phyloP scores from a whole-genome alignment of 2,888 invertebrate species.

The Nemotelus nigrinus region DNA sequence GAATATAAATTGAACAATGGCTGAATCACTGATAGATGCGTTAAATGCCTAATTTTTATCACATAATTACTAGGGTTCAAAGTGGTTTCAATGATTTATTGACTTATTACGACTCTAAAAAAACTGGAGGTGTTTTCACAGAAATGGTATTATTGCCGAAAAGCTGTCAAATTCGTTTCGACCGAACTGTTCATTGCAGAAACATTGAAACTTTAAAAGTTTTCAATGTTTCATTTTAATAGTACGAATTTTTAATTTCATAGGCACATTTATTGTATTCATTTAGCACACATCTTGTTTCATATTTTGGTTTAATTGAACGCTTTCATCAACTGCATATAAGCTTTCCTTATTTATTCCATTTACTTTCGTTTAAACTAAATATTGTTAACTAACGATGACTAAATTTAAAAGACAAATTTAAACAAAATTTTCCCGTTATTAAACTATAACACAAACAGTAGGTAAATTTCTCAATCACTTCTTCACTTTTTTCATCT shows the following conservation, averaged over 20 bases:
- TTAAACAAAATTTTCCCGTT: slow-evolving; percentile 11
- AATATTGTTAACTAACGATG: background rate
- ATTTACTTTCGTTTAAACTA: slow-evolving; percentile 23
- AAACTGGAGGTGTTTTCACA: no score
- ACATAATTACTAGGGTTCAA: no score
- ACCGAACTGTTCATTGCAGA: no score
- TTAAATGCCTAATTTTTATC: no score
- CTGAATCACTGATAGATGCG: no score
- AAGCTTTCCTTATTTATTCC: background rate
- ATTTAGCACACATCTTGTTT: slow-evolving; percentile 18
- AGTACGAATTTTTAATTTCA: slow-evolving; percentile 11
- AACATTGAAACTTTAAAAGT: no score
- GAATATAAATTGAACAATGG: no score
- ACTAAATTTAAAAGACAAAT: background rate
- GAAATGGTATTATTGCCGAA: no score
- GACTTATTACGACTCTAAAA: no score
- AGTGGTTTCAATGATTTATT: no score
- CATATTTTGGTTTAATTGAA: background rate
- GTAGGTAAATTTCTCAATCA: slow-evolving; percentile 20
- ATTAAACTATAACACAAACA: slow-evolving; percentile 9
- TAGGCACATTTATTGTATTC: slow-evolving; percentile 32
- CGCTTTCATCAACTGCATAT: background rate
- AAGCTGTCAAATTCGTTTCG: no score
- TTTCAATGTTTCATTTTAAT: background rate
- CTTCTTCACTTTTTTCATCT: background rate